phyloP scores from a whole-genome alignment of 2,888 invertebrate genomes.

The Ceratothoa steindachneri region DNA sequence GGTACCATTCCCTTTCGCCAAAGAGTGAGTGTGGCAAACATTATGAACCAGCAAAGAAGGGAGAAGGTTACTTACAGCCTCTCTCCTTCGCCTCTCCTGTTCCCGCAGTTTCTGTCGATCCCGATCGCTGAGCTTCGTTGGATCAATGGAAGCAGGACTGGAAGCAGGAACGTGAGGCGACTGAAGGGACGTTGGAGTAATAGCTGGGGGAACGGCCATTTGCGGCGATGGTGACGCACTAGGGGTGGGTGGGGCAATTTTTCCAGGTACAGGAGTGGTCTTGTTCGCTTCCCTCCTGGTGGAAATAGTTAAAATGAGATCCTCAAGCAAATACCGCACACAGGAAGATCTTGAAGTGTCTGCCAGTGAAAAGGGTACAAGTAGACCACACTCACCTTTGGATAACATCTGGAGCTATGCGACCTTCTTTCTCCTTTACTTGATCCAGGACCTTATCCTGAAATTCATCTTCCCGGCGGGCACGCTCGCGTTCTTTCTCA shows the following conservation, averaged over 20 bases:
- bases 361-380: too few relatives aligned
- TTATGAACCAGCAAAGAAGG: too few relatives aligned
- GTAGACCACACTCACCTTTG: conserved; percentile 1
- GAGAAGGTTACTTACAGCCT: conserved; percentile 47
- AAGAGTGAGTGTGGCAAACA: too few relatives aligned
- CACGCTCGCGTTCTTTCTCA: conserved; percentile 44
- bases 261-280: neutral
- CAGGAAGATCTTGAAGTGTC: too few relatives aligned
- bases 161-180: neutral
- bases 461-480: conserved; percentile 40
- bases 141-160: conserved; percentile 19
- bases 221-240: neutral
- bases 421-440: conserved; percentile 35
- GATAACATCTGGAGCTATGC: neutral
- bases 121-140: conserved; percentile 39
- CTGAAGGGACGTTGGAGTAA: neutral
- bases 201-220: neutral
- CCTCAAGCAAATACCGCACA: too few relatives aligned
- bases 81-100: conserved; percentile 45
- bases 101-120: conserved; percentile 45
- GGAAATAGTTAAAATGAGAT: too few relatives aligned
- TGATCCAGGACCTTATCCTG: conserved; percentile 36
- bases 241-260: neutral
- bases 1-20: too few relatives aligned
- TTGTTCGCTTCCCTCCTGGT: neutral